phyloP scores from a whole-genome alignment of 30 jellyfish, hydroid and myxozoan species.

The Rhopilema esculentum region DNA sequence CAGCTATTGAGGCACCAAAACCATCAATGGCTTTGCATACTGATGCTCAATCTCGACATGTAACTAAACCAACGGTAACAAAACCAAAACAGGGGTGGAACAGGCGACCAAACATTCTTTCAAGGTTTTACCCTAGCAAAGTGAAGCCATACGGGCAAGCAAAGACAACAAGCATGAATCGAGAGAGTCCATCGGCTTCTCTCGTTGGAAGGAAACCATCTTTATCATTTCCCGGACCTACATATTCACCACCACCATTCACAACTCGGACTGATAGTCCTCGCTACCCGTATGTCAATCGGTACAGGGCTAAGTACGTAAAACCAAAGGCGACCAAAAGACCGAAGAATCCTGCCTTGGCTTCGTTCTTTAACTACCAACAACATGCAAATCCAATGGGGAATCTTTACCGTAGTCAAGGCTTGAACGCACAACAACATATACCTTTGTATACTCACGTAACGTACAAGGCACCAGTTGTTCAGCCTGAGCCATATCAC shows the following conservation, averaged over 20 bases:
- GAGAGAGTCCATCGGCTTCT: slow-evolving; percentile 36
- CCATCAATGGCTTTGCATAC: slow-evolving; percentile 44
- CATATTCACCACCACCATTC: slow-evolving; percentile 96
- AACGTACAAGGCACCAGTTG: slow-evolving; percentile 54
- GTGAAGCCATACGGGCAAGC: slow-evolving; percentile 39
- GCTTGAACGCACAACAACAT: slow-evolving; percentile 59
- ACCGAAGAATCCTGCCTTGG: slow-evolving; percentile 37
- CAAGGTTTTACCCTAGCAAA: slow-evolving; percentile 32
- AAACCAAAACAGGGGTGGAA: slow-evolving; percentile 2
- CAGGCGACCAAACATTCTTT: background rate
- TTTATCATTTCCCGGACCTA: slow-evolving; percentile 95
- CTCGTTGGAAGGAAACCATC: slow-evolving; percentile 56
- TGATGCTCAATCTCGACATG: slow-evolving; percentile 66
- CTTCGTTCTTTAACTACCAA: slow-evolving; percentile 54
- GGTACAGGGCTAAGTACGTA: slow-evolving; percentile 19
- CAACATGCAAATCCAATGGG: slow-evolving; percentile 24
- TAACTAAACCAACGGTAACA: slow-evolving; percentile 40
- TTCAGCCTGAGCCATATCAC: slow-evolving; percentile 15
- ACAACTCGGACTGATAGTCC: slow-evolving; percentile 56
- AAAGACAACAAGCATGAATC: slow-evolving; percentile 10
- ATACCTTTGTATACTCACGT: slow-evolving; percentile 37
- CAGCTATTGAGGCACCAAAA: slow-evolving; percentile 46
- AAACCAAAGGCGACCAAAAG: slow-evolving; percentile 8
- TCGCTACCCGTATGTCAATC: background rate
- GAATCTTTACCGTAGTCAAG: slow-evolving; percentile 43